Conservation (phyloP, 2,797 vertebrate genomes). For the Allobates femoralis region DNA sequence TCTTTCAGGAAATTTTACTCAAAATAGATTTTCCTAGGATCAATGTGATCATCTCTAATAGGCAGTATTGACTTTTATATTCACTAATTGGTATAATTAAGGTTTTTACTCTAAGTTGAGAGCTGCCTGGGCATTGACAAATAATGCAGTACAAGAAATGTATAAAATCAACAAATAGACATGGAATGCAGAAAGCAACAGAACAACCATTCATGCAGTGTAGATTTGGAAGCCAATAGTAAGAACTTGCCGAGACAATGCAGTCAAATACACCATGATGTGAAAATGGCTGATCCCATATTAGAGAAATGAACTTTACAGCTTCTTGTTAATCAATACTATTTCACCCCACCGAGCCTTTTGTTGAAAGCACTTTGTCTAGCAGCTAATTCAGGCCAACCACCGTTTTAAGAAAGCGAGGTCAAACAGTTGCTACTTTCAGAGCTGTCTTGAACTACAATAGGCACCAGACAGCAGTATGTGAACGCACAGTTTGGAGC, state of each 20-base stretch:
- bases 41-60: too few species aligned
- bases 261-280: conserved; percentile 9
- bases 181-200: background rate
- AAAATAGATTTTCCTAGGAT: too few species aligned
- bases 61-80: background rate
- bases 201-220: background rate
- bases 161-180: background rate
- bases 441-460: conserved; percentile 29
- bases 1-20: too few species aligned
- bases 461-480: background rate
- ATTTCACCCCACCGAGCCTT: background rate
- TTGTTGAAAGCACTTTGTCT: conserved; percentile 13
- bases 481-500: conserved; percentile 12
- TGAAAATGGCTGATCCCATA: conserved; percentile 2
- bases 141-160: background rate
- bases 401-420: conserved; percentile 1
- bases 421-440: background rate
- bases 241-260: background rate
- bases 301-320: conserved; percentile 18
- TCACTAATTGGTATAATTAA: background rate
- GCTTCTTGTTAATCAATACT: background rate
- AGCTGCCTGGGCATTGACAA: background rate
- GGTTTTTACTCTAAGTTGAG: background rate
- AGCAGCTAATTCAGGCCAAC: conserved; percentile 13
- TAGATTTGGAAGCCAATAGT: background rate